Evolutionary conservation across 2,888 invertebrate species (phyloP), one percentile per base, ranked within the genome.

Genomic region (Tupiocoris notatus): DNA sequence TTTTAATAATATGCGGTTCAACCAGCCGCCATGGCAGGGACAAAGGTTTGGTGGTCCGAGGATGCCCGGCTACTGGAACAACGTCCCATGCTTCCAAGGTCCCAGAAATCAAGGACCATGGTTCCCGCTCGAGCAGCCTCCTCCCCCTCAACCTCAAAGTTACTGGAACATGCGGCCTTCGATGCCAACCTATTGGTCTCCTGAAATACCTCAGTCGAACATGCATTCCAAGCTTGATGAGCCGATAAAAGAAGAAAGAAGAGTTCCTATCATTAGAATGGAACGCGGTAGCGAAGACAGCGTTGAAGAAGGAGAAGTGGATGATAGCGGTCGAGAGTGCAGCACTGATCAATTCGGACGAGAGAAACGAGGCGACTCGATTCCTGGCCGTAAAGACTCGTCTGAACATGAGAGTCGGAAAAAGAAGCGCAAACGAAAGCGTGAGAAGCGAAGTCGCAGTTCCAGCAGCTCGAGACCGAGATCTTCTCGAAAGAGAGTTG

Each of bases 301-400:
- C 18, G 24, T 17, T 21, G n/a, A 24, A 16, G 59, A 24, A 24
- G 70, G 22, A 17, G 25, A 2, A 59, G 20, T 21, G n/a, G 25
- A 18, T 23, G 18, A 0, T 18, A 59, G 12, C 24, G 58, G 23
- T 59, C 58, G 12, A 22, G 67, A 56, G 56, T 17, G 59, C 22
- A 59, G 59, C n/a, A 25, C 20, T 16, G 70, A 70, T 18, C 58
- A 59, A 24, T 70, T 70, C 17, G 70, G 70, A 2, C 58, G 70
- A 17, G 70, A 70, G 16, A 58, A 21, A 70, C 24, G 24, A 20
- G 70, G 24, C 16, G 56, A 18, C 21, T 21, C 1, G 67, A 57
- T 16, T 12, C 6, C 39, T 12, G 39, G 12, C 3, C 39, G 39
- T 3, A 20, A 21, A n/a, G 59, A 59, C 23, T 17, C 22, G 9